Percentiles rank a stretch among this genome's conserved stretches.
phyloP scores from a whole-genome alignment of 2,797 vertebrate genomes.

The Peromyscus eremicus region DNA sequence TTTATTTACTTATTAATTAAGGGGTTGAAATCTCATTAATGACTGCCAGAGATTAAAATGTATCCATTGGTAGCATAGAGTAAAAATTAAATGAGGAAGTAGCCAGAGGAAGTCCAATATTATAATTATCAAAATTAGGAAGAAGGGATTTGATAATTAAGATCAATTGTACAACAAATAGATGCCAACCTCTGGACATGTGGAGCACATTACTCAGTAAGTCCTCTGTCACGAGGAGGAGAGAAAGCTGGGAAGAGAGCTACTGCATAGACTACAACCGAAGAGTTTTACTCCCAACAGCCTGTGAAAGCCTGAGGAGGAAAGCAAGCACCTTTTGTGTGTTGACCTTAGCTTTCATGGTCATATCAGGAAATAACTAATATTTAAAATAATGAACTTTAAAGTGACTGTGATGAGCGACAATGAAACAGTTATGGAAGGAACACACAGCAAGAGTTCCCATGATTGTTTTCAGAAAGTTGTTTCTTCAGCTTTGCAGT shows the following conservation, averaged over 20 bases:
- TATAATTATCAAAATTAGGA: neutral
- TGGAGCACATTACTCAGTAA: neutral
- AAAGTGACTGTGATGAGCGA: neutral
- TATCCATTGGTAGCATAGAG: neutral
- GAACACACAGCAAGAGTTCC: neutral
- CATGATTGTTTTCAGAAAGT: neutral
- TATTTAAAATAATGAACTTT: slow-evolving; percentile 21
- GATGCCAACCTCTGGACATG: neutral
- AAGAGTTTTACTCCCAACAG: slow-evolving; percentile 15
- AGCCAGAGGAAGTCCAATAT: neutral
- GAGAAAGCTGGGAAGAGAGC: neutral
- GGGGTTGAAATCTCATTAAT: neutral
- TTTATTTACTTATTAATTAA: neutral
- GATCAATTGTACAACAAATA: neutral
- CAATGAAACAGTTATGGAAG: slow-evolving; percentile 5
- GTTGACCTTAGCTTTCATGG: neutral
- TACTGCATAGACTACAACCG: neutral
- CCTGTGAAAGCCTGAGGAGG: neutral
- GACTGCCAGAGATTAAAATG: neutral
- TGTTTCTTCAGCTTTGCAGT: neutral
- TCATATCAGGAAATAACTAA: neutral
- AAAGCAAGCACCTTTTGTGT: neutral
- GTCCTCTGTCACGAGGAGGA: neutral
- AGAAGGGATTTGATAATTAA: neutral
- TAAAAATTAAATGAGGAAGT: neutral